phyloP scores from a whole-genome alignment of 2,797 vertebrate genomes.

The Manis crassicaudata region DNA sequence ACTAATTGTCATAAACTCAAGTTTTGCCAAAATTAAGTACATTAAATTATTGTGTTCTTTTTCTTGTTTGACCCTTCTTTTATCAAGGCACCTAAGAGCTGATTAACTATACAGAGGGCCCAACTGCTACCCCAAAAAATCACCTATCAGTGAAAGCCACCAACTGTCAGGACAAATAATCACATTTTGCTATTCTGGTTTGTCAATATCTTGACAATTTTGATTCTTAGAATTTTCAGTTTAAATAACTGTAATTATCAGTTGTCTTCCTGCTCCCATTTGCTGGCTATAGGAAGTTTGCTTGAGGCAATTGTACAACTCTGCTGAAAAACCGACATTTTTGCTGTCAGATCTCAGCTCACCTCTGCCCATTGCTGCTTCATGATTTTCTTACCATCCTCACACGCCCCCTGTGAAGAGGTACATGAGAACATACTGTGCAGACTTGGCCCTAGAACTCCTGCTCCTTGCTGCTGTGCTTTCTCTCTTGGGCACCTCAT shows the following conservation, averaged over 20 bases:
- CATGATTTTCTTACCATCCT: background rate
- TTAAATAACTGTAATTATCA: background rate
- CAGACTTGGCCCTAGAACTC: background rate
- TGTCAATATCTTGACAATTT: background rate
- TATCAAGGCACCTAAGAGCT: background rate
- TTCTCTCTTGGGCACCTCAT: background rate
- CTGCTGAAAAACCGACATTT: background rate
- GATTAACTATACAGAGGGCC: background rate
- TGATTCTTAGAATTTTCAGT: background rate
- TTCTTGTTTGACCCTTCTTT: background rate
- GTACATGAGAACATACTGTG: fast-evolving
- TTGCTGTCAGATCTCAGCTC: background rate
- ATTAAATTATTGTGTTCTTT: background rate
- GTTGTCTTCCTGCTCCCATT: background rate
- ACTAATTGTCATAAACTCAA: background rate
- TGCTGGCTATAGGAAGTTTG: background rate
- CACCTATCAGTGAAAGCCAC: background rate
- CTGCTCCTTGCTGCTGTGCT: background rate
- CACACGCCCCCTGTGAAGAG: background rate
- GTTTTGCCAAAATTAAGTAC: background rate
- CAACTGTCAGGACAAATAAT: background rate
- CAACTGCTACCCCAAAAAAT: background rate
- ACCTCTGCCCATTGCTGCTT: background rate
- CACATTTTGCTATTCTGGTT: background rate
- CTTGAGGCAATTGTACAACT: background rate